Evolutionary conservation across 2,888 invertebrate genomes (phyloP).

Genomic region (Xestia rhomboidea): DNA sequence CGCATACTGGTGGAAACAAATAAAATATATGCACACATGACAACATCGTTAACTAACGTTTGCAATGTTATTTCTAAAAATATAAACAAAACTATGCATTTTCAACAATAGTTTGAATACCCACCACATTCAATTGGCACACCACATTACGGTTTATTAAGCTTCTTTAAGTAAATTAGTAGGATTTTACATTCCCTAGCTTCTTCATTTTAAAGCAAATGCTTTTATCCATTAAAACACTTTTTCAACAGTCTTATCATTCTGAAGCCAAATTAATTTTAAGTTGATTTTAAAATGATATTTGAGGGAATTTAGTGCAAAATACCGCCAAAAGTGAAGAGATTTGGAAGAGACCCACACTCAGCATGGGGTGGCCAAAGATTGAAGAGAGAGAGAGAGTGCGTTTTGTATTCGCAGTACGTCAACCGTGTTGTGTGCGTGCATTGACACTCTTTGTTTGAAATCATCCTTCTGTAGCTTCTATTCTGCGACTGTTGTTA

Average conservation of each 20-base stretch:
- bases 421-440: neutral
- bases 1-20: neutral
- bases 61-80: neutral
- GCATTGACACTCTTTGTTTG: neutral
- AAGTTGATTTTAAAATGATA: neutral
- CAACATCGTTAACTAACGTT: neutral
- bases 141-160: neutral
- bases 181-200: neutral
- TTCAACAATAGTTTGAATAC: neutral
- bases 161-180: neutral
- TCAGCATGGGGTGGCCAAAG: no score
- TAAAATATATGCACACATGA: neutral
- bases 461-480: neutral
- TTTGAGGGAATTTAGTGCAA: neutral
- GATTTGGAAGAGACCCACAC: no score
- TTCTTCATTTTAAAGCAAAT: neutral
- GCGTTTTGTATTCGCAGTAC: neutral
- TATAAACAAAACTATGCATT: neutral
- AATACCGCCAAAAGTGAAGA: no score
- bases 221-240: neutral
- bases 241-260: neutral
- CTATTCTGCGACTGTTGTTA: slow-evolving; percentile 13
- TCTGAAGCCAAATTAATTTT: neutral
- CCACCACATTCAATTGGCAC: neutral
- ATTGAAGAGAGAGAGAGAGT: no score